Conservation (phyloP, 2,888 invertebrate genomes). For the Allygus modestus region DNA sequence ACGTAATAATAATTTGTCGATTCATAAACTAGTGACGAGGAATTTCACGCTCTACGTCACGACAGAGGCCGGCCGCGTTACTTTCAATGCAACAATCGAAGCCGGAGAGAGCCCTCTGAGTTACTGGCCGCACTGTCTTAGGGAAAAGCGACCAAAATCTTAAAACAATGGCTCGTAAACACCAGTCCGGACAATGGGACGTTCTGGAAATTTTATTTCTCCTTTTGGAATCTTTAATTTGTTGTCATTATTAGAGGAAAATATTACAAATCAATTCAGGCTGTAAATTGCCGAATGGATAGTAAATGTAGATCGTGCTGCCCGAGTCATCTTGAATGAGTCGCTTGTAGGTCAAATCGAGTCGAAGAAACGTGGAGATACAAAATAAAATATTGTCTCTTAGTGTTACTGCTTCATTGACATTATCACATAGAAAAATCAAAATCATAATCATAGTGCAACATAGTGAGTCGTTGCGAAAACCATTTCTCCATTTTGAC, state of each 20-base stretch:
- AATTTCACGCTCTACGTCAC: background rate
- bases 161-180: constrained; percentile 56
- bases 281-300: constrained; percentile 35
- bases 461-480: too few relatives aligned
- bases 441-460: too few relatives aligned
- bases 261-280: constrained; percentile 54
- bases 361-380: too few relatives aligned
- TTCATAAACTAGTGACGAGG: too few relatives aligned
- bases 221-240: constrained; percentile 58
- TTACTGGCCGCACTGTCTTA: constrained; percentile 37
- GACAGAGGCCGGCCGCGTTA: background rate
- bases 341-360: too few relatives aligned
- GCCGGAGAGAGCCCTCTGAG: constrained; percentile 8
- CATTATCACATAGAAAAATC: too few relatives aligned
- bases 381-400: too few relatives aligned
- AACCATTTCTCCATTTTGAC: too few relatives aligned
- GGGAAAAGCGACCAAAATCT: constrained; percentile 59
- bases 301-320: constrained; percentile 18
- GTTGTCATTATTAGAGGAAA: constrained; percentile 50
- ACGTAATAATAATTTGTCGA: too few relatives aligned
- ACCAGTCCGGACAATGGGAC: constrained; percentile 48
- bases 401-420: too few relatives aligned
- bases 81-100: constrained; percentile 14
- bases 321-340: background rate
- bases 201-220: constrained; percentile 52